Conservation (phyloP, 2,113 vertebrate species). For the Cyanoramphus novaezelandiae region DNA sequence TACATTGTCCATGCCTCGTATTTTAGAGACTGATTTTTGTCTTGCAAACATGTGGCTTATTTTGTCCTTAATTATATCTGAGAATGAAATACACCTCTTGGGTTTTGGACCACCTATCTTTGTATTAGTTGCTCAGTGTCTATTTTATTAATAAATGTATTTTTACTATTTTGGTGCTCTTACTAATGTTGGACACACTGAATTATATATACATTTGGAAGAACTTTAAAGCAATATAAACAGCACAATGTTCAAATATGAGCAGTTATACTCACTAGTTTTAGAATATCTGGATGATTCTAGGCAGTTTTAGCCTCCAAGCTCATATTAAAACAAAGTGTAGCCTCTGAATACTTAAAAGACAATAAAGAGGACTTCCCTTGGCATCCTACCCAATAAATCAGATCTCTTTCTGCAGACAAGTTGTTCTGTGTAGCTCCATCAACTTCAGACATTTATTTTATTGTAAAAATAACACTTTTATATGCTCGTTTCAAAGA, state of each 20-base stretch:
- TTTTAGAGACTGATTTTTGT: neutral
- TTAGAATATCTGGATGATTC: neutral
- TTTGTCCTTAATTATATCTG: neutral
- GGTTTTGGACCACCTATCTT: neutral
- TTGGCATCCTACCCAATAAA: neutral
- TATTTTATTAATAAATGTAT: conserved; percentile 49
- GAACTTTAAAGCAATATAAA: neutral
- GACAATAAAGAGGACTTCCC: neutral
- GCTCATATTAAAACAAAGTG: neutral
- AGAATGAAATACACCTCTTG: neutral
- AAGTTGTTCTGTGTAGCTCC: neutral
- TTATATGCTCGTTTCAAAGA: neutral
- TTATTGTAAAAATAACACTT: neutral
- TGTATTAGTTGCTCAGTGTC: neutral
- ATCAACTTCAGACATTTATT: neutral
- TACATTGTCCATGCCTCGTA: neutral
- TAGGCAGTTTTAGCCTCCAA: neutral
- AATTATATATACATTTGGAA: neutral
- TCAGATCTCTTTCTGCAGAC: neutral
- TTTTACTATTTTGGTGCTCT: conserved; percentile 14
- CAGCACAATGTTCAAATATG: neutral
- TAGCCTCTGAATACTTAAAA: conserved; percentile 6
- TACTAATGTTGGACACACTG: neutral
- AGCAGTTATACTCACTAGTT: neutral
- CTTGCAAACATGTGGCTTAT: neutral